Base-by-base conservation (phyloP, 2,797 vertebrate genomes). In the Fundulus diaphanus region DNA sequence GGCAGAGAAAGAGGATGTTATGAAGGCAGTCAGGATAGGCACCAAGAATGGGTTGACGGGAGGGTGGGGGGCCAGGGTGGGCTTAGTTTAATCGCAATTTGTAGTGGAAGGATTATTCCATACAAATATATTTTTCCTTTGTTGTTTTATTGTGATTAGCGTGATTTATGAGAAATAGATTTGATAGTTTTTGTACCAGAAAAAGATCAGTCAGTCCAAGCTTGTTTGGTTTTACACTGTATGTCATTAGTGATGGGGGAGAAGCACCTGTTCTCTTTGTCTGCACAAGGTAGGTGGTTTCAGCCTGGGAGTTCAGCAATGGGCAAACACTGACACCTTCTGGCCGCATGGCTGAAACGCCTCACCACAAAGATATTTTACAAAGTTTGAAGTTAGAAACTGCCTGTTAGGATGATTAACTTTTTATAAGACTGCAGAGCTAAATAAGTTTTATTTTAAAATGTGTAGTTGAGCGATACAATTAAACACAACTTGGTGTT, bases 321-420 rank as follows among this genome's bases (percentile, higher is more conserved):
- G 12, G 67, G 44, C 31, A 82, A 90, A 87, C 88, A 87, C 31
- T 22, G 84, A 89, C 90, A 77, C 74, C 92, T 92, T 68, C 42
- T 82, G 93, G 81, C 74, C n/a, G 66, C 61, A 44, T 1, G 29
- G 74, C 16, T 0, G 72, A 82, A 7, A 70, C 46, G 40, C 84
- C 13, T n/a, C 37, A 48, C 33, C n/a, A 27, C 31, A 27, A 73
- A 24, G 15, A 12, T 27, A 29, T 24, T 29, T 33, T 16, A 35
- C 20, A 22, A 13, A 1, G 9, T 72, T 56, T 4, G 27, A 44
- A 73, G 68, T 46, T 59, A 63, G 65, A 22, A 63, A 66, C 56
- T 56, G 0, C 35, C 72, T 69, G 24, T 42, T 7, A 35, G 6
- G 52, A 27, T 79, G 61, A 78, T 73, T 44, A 70, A 85, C 72